Conservation (phyloP, 2,797 vertebrate genomes). For the Liparis tanakae region DNA sequence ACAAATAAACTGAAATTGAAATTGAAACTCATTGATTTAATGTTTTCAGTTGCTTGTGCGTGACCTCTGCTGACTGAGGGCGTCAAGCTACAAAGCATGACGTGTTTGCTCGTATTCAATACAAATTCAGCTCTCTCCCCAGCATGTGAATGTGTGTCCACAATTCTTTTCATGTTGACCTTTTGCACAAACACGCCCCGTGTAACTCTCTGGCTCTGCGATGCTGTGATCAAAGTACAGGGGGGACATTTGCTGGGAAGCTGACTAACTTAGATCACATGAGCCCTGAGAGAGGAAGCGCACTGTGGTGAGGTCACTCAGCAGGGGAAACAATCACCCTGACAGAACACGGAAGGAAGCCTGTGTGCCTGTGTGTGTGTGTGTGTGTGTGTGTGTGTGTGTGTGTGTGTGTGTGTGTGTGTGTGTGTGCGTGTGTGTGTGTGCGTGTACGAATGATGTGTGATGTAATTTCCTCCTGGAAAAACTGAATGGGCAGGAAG, state of each 20-base stretch:
- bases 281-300: conserved; percentile 65
- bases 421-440: conserved; percentile 17
- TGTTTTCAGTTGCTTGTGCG: neutral
- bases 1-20: no score
- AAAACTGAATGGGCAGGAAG: conserved; percentile 70
- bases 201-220: conserved; percentile 22
- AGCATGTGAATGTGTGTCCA: conserved; percentile 2
- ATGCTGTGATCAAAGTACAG: conserved; percentile 61
- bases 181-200: conserved; percentile 41
- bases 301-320: conserved; percentile 65
- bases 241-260: conserved; percentile 46
- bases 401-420: conserved; percentile 21
- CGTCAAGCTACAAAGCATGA: conserved; percentile 2
- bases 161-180: conserved; percentile 32
- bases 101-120: neutral
- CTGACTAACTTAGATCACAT: conserved; percentile 60
- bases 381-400: conserved; percentile 37
- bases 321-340: conserved; percentile 65
- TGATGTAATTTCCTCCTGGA: conserved; percentile 76
- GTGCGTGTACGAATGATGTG: conserved; percentile 22
- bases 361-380: conserved; percentile 24
- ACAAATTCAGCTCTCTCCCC: neutral
- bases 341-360: conserved; percentile 78
- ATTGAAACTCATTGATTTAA: no score
- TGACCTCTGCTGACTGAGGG: neutral